Percentiles rank a stretch among this genome's conserved stretches.
phyloP scores from a whole-genome alignment of 2,888 invertebrate genomes.

The Invenusta paracnida region DNA sequence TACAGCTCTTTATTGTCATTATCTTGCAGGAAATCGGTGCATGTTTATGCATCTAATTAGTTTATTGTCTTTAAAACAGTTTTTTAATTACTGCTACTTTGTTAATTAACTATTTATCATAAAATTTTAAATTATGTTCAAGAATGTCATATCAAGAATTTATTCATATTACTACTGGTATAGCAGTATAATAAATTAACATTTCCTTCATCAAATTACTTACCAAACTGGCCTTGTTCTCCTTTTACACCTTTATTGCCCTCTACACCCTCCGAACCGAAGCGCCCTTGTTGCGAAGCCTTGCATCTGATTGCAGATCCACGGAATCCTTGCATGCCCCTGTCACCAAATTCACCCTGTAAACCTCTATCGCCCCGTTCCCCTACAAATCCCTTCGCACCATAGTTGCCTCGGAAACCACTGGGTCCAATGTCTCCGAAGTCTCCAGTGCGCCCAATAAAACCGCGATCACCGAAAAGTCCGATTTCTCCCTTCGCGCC shows the following conservation, averaged over 20 bases:
- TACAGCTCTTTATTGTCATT: neutral
- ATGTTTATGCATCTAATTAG: no score
- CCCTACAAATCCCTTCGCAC: constrained; percentile 9
- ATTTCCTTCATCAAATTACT: constrained; percentile 11
- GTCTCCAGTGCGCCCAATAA: neutral
- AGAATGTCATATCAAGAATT: no score
- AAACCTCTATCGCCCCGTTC: neutral
- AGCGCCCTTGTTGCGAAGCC: neutral
- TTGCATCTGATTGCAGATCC: neutral
- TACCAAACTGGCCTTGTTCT: neutral
- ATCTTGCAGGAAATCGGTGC: no score
- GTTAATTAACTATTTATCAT: no score
- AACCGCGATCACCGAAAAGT: constrained; percentile 31
- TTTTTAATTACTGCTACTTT: no score
- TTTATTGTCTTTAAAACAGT: no score
- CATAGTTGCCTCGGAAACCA: neutral
- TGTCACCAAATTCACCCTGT: constrained; percentile 35
- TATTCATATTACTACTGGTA: no score
- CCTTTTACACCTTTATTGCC: constrained; percentile 4
- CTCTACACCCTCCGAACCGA: constrained; percentile 6
- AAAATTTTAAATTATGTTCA: no score
- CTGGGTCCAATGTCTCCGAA: neutral
- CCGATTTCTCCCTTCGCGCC: no score
- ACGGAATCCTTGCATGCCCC: constrained; percentile 24
- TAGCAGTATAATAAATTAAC: no score